Conservation (phyloP, 2,797 vertebrate genomes). For the Peromyscus eremicus region DNA sequence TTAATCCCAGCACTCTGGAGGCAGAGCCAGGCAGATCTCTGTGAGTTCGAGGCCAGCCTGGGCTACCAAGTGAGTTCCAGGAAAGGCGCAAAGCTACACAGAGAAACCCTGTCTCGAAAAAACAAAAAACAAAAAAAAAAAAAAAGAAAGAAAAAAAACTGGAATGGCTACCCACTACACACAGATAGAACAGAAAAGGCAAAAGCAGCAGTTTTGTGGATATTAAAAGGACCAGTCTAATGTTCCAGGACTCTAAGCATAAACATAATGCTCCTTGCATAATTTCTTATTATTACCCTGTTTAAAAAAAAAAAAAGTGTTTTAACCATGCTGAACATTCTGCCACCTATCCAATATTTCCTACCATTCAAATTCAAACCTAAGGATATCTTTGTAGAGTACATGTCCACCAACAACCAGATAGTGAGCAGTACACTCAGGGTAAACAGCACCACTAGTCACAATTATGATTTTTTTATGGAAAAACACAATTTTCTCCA, state of each 20-base stretch:
- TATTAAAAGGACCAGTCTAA: background rate
- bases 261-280: background rate
- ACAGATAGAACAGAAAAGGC: background rate
- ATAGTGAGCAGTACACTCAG: background rate
- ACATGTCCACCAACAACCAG: background rate
- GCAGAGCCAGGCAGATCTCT: no score
- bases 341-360: background rate
- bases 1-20: no score
- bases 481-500: background rate
- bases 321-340: background rate
- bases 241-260: background rate
- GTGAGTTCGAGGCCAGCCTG: no score
- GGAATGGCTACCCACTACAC: no score
- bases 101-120: no score
- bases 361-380: slow-evolving; percentile 26
- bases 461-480: background rate
- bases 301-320: slow-evolving; percentile 5
- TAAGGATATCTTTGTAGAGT: background rate
- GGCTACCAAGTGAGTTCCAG: no score
- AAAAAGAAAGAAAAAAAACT: no score
- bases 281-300: background rate
- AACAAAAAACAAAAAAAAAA: no score
- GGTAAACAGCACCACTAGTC: background rate
- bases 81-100: no score
- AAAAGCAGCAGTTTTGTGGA: background rate